These are phyloP conservation scores for Hypanus sabinus DNA, from an alignment of 2,113 vertebrate species.

Conservation along the genomic window DNA sequence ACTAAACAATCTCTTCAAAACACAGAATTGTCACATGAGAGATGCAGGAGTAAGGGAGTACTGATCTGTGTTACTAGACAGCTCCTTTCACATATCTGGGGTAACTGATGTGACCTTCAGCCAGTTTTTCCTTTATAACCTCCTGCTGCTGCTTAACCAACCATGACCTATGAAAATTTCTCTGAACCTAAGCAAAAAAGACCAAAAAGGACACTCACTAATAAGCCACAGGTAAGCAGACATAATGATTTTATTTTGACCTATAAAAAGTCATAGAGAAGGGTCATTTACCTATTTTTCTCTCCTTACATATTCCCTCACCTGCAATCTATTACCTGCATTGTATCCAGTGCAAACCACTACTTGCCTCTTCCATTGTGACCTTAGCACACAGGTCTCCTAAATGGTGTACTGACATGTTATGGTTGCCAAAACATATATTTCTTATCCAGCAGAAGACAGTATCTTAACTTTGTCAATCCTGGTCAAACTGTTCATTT, in stretches of 20 bases:
- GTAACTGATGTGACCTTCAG: not conserved
- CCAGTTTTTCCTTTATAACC: not conserved
- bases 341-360: too few relatives aligned
- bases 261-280: too few relatives aligned
- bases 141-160: not conserved
- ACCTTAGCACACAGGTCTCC: not conserved
- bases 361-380: too few relatives aligned
- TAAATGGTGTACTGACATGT: not conserved
- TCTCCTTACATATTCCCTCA: too few relatives aligned
- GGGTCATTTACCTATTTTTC: too few relatives aligned
- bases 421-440: not conserved
- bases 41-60: not conserved
- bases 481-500: not conserved
- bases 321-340: too few relatives aligned
- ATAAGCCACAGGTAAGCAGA: not conserved
- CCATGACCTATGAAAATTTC: not conserved
- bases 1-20: not conserved
- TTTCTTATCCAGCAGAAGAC: not conserved
- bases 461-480: not conserved
- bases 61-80: not conserved
- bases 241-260: not conserved
- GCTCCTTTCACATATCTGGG: not conserved
- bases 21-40: not conserved
- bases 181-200: not conserved
- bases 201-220: not conserved